Evolutionary conservation across 2,113 vertebrate genomes (phyloP).

Genomic region (Peromyscus californicus): DNA sequence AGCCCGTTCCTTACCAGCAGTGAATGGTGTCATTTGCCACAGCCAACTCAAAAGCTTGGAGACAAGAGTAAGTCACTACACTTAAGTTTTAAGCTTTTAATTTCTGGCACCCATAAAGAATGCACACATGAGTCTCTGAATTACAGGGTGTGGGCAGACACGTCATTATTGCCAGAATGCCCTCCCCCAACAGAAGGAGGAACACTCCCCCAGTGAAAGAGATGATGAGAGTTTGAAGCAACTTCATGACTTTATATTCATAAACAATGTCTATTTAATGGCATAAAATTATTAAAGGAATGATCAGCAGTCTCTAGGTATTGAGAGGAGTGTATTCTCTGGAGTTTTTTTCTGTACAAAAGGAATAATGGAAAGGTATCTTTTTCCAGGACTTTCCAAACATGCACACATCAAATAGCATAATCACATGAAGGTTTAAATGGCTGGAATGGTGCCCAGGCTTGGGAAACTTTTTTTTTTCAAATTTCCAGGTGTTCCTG

Average conservation of each 20-base stretch:
- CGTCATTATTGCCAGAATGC: not conserved
- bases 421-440: not conserved
- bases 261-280: not conserved
- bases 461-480: not conserved
- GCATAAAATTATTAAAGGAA: not conserved
- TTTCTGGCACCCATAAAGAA: not conserved
- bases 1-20: not conserved
- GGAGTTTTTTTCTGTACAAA: not conserved
- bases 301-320: not conserved
- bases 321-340: not conserved
- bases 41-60: not conserved
- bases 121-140: not conserved
- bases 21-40: not conserved
- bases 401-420: fast-evolving
- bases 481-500: not conserved
- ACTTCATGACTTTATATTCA: not conserved
- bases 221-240: not conserved
- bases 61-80: not conserved
- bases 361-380: not conserved
- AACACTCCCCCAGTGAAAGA: not conserved
- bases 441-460: not conserved
- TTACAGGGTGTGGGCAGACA: not conserved
- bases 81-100: not conserved
- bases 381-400: not conserved
- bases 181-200: fast-evolving